Conservation (phyloP, 2,113 vertebrate species). For the crab-eating macaque (Macaca fascicularis) region DNA sequence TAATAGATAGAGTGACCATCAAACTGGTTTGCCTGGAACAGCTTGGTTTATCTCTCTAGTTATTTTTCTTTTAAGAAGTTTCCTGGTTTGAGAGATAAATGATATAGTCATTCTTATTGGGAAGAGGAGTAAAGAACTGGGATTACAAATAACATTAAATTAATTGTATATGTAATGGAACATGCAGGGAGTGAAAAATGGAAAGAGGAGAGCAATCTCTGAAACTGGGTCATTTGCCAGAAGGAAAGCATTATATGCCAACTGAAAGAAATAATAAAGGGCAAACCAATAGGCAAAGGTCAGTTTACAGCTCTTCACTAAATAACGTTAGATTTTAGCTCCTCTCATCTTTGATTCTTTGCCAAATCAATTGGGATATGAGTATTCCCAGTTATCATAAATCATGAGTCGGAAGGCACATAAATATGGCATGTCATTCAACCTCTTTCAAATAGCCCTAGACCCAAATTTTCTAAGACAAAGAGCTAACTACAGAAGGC, state of each 20-base stretch:
- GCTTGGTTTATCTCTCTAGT: not conserved
- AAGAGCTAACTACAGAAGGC: not conserved
- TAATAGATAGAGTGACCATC: not conserved
- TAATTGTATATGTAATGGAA: slow-evolving; percentile 57
- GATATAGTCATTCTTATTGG: slow-evolving; percentile 25
- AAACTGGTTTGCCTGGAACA: not conserved
- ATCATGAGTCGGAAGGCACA: not conserved
- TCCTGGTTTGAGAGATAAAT: slow-evolving; percentile 42
- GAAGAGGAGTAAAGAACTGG: slow-evolving; percentile 34
- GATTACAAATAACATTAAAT: slow-evolving; percentile 64
- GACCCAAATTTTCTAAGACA: not conserved
- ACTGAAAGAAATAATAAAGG: not conserved
- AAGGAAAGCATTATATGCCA: not conserved
- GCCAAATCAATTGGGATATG: not conserved
- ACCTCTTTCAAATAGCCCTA: not conserved
- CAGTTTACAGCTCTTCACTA: not conserved
- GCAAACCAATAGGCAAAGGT: not conserved
- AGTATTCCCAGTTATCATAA: not conserved
- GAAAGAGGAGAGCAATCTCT: slow-evolving; percentile 29
- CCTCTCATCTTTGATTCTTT: slow-evolving; percentile 27
- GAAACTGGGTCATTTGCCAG: slow-evolving; percentile 32
- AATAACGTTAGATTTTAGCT: not conserved
- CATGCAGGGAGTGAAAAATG: slow-evolving; percentile 32
- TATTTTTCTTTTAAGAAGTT: not conserved
- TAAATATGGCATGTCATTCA: not conserved